phyloP scores from a whole-genome alignment of 1,140 invertebrate species.

The Monomorium pharaonis region DNA sequence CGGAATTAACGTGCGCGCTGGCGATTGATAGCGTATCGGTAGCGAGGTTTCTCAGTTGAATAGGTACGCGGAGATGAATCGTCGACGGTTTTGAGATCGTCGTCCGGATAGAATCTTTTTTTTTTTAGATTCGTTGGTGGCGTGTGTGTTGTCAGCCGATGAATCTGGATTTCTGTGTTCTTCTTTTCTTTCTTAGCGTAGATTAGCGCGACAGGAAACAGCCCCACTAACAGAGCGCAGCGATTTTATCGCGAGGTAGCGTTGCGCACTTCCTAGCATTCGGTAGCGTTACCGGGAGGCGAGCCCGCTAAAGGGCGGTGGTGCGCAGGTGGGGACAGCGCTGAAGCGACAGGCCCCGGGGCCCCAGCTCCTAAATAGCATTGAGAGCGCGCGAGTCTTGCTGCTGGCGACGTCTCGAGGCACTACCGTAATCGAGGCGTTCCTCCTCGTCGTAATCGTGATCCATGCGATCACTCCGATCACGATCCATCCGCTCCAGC shows the following conservation, averaged over 20 bases:
- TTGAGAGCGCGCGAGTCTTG: constrained; percentile 82
- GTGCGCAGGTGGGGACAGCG: constrained; percentile 84
- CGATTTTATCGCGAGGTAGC: constrained; percentile 69
- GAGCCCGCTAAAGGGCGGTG: constrained; percentile 81
- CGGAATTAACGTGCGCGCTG: constrained; percentile 39
- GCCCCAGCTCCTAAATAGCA: constrained; percentile 85
- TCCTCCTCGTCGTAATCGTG: constrained; percentile 82
- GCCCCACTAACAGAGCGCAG: constrained; percentile 70
- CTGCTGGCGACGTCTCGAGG: constrained; percentile 79
- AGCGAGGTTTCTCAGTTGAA: constrained; percentile 20
- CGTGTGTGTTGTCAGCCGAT: constrained; percentile 22
- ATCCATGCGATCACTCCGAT: constrained; percentile 78
- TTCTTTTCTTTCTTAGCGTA: constrained; percentile 33
- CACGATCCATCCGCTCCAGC: constrained; percentile 79
- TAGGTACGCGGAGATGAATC: constrained; percentile 10
- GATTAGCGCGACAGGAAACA: constrained; percentile 68
- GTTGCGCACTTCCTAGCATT: constrained; percentile 69
- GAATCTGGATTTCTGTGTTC: constrained; percentile 1
- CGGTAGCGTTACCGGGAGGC: constrained; percentile 68
- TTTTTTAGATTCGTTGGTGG: not conserved
- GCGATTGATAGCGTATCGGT: constrained; percentile 2
- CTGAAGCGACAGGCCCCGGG: constrained; percentile 84
- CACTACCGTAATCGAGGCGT: constrained; percentile 76
- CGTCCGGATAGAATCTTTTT: constrained; percentile 30
- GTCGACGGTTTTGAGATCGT: constrained; percentile 38